phyloP scores from a whole-genome alignment of 2,888 invertebrate genomes.

The Nemurella pictetii region DNA sequence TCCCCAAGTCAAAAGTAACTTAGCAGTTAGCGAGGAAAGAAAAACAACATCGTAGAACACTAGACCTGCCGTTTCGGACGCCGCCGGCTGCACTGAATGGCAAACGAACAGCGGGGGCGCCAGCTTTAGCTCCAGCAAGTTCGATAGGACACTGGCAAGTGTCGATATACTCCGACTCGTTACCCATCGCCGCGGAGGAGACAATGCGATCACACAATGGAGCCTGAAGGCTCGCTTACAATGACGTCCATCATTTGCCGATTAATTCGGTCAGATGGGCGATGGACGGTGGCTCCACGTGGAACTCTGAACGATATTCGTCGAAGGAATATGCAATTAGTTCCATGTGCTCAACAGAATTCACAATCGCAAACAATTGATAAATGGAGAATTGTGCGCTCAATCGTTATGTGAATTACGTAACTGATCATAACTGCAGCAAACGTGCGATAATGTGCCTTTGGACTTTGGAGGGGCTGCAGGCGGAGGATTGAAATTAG shows the following conservation, averaged over 20 bases:
- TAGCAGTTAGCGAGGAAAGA: neutral
- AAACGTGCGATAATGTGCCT: neutral
- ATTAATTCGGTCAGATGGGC: neutral
- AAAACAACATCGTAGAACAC: too few relatives aligned
- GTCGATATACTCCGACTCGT: too few relatives aligned
- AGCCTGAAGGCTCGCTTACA: neutral
- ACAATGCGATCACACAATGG: neutral
- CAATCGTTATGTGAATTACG: neutral
- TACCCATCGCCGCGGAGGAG: neutral
- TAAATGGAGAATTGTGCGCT: neutral
- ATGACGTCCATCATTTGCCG: neutral
- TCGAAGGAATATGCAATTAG: neutral
- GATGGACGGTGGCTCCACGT: neutral
- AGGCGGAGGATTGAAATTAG: neutral
- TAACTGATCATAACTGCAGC: neutral
- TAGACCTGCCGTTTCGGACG: too few relatives aligned
- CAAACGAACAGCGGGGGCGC: too few relatives aligned
- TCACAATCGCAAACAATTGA: neutral
- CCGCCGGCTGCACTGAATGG: too few relatives aligned
- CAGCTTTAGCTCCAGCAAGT: too few relatives aligned
- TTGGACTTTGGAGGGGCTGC: neutral
- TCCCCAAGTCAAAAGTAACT: neutral
- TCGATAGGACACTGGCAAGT: too few relatives aligned
- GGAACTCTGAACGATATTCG: neutral
- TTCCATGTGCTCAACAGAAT: neutral